Evolutionary conservation across 2,888 invertebrate species (phyloP).

Genomic region (Mylabris sibirica): DNA sequence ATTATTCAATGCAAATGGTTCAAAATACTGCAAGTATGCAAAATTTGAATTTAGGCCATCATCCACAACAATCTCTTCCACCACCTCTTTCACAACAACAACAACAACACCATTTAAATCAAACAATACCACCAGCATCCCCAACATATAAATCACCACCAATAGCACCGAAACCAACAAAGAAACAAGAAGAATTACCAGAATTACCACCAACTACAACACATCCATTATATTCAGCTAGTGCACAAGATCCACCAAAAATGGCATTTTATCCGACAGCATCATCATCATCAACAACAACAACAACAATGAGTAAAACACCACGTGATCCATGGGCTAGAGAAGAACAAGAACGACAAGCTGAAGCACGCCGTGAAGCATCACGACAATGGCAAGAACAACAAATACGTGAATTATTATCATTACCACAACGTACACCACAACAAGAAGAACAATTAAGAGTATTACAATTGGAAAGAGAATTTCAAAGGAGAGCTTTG

Average conservation of each 20-base stretch:
- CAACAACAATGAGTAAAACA: constrained; percentile 45
- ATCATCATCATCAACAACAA: constrained; percentile 59
- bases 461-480: constrained; percentile 89
- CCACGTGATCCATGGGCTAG: constrained; percentile 89
- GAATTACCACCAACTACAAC: constrained; percentile 76
- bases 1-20: constrained; percentile 51
- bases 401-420: constrained; percentile 81
- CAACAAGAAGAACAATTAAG: constrained; percentile 89
- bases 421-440: constrained; percentile 72
- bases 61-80: constrained; percentile 31
- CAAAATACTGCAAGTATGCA: constrained; percentile 58
- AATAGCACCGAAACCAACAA: constrained; percentile 66
- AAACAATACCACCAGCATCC: constrained; percentile 49
- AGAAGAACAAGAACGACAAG: constrained; percentile 85
- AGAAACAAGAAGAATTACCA: constrained; percentile 60
- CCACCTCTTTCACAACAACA: constrained; percentile 22
- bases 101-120: constrained; percentile 29
- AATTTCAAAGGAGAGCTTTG: constrained; percentile 91
- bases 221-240: constrained; percentile 78
- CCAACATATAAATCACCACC: constrained; percentile 62
- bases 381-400: constrained; percentile 83
- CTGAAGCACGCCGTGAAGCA: constrained; percentile 77
- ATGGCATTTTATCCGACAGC: constrained; percentile 72
- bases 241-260: constrained; percentile 76
- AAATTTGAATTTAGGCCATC: constrained; percentile 54